phyloP scores from a whole-genome alignment of 2,113 vertebrate species.

The Rhinolophus ferrumequinum region DNA sequence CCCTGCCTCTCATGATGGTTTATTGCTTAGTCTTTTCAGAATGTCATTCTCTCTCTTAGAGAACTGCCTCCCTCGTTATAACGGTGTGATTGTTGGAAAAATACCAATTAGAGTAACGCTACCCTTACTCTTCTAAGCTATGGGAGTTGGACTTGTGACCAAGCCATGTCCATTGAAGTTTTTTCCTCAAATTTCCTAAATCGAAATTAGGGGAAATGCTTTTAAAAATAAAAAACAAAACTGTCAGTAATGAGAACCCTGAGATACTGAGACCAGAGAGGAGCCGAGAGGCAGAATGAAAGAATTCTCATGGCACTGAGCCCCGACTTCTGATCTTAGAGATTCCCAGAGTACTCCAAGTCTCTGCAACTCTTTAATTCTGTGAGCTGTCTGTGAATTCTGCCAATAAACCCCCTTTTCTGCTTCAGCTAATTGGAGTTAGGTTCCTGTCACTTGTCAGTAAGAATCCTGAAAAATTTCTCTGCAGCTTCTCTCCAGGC shows the following conservation, averaged over 20 bases:
- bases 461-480: conserved; percentile 10
- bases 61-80: not conserved
- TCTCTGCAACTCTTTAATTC: not conserved
- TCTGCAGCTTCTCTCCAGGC: not conserved
- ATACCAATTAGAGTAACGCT: not conserved
- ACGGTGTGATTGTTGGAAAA: not conserved
- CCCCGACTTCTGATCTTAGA: not conserved
- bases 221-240: not conserved
- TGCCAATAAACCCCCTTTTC: not conserved
- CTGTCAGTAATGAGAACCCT: not conserved
- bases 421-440: conserved; percentile 33
- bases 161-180: not conserved
- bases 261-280: not conserved
- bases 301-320: not conserved
- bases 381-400: not conserved
- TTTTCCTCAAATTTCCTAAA: not conserved
- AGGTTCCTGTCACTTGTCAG: not conserved
- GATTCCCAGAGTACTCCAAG: not conserved
- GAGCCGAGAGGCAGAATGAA: not conserved
- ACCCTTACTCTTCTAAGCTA: not conserved
- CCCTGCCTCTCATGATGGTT: not conserved
- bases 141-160: not conserved
- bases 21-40: conserved; percentile 42
- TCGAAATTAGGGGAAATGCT: not conserved
- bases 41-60: not conserved